A percentile compares a stretch with the other conserved stretches of the same genome.
Evolutionary conservation across 2,888 invertebrate species (phyloP).

Genomic region (Chorisops tibialis): DNA sequence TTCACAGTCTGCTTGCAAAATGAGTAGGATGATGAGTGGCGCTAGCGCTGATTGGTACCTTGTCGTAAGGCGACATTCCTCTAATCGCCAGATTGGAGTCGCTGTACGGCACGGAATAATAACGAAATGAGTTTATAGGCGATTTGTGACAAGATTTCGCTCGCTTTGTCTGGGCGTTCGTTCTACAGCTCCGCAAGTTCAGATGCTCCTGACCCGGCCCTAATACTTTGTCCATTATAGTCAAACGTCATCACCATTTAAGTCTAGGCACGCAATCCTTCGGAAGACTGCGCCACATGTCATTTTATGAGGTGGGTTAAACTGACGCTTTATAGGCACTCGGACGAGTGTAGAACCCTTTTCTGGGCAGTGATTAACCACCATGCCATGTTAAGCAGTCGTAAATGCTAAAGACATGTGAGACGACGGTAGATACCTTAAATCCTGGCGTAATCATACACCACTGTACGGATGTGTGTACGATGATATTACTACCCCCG

Average conservation of each 20-base stretch:
- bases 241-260: slow-evolving; percentile 13
- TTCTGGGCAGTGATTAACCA: slow-evolving; percentile 16
- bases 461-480: neutral
- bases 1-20: neutral
- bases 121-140: too few relatives aligned
- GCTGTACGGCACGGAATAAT: too few relatives aligned
- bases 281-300: neutral
- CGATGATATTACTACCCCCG: neutral
- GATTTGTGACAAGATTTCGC: too few relatives aligned
- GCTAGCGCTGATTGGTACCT: slow-evolving; percentile 31
- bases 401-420: slow-evolving; percentile 7
- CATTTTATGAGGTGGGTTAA: slow-evolving; percentile 5
- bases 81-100: neutral
- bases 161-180: too few relatives aligned
- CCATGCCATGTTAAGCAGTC: slow-evolving; percentile 13
- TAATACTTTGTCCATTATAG: neutral
- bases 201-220: too few relatives aligned
- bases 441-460: slow-evolving; percentile 19
- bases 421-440: neutral
- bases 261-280: slow-evolving; percentile 9
- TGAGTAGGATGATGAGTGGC: slow-evolving; percentile 33
- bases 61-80: slow-evolving; percentile 28
- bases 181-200: too few relatives aligned
- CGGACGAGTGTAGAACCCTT: slow-evolving; percentile 20
- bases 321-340: too few relatives aligned